These are phyloP conservation scores for Sciurus vulgaris DNA, from an alignment of 2,797 vertebrate genomes.

Conservation along the genomic window DNA sequence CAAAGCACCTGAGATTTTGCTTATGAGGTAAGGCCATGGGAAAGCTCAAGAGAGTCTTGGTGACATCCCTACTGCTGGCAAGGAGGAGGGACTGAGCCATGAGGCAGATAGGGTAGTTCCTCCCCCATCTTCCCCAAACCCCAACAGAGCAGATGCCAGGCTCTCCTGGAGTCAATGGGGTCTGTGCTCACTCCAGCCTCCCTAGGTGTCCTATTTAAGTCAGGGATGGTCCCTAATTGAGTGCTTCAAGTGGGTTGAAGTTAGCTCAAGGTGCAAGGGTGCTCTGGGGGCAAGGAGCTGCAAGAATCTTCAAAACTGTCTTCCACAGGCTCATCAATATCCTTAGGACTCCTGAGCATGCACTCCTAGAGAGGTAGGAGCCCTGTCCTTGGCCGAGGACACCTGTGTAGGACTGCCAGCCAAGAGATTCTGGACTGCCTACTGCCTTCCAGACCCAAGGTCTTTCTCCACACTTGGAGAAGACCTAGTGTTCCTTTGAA, in stretches of 20 bases:
- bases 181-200: not conserved
- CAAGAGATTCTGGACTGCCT: not conserved
- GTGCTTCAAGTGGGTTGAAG: not conserved
- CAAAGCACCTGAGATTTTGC: not conserved
- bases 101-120: not conserved
- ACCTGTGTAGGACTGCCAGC: too few species aligned
- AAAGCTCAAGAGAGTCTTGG: not conserved
- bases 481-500: not conserved
- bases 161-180: not conserved
- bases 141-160: accelerated
- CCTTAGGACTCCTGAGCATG: not conserved
- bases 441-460: not conserved
- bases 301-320: not conserved
- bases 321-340: not conserved
- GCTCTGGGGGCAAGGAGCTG: not conserved
- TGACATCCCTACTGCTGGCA: not conserved
- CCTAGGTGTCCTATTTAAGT: not conserved
- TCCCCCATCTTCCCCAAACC: accelerated
- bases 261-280: not conserved
- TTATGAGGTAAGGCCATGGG: not conserved
- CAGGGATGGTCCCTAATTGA: not conserved
- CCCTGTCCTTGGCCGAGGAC: not conserved
- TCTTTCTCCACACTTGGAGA: not conserved
- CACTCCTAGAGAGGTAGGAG: not conserved
- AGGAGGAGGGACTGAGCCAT: not conserved